Base-by-base conservation (phyloP, 2,888 invertebrate genomes). In the Watsonalla cultraria region DNA sequence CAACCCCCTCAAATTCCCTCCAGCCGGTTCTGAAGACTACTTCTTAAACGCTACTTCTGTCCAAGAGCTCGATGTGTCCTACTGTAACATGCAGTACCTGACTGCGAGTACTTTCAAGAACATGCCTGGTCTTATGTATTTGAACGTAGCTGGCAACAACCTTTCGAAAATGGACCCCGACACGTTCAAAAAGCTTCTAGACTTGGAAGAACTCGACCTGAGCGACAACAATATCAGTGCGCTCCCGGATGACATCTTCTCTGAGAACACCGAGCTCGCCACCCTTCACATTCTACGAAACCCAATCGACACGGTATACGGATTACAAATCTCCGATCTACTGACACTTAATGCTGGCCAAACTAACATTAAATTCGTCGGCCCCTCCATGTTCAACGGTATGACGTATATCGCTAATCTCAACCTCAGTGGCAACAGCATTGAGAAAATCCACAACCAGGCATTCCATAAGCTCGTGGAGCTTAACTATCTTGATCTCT, bases 171-270 rank as follows among this genome's bases (percentile, higher is more conserved):
- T 94, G 68, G 92, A 93, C 54, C 88, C 89, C 15, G 86, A 88
- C 52, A 90, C 92, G 0, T 95, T 96, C 78, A 92, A 92, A 56
- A 89, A 91, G 24, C 83, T 94, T 33, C 85, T 92, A 9, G 92
- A 93, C 50, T 90, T 96, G 53, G 94, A 94, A 74, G 95, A 95
- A 70, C 80, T 96, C 35, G 94, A 95, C 70, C 83, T 96, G 7
- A 94, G 95, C 14, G 92, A 94, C 62, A 96, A 96, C 73, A 86
- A 92, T 6, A 90, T 96, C 37, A 91, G 87, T 60, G 90, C 91
- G 5, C 81, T 96, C 51, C 93, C 94, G 0, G 79, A 88, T 7
- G 92, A 92, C 9, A 84, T 95, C 45, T 95, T 96, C 77, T 91
- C 92, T 7, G 92, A 92, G 56, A 95, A 94, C 57, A 86, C 84